Base-by-base conservation (phyloP, 2,888 invertebrate genomes). In the Cheilosia vernalis region DNA sequence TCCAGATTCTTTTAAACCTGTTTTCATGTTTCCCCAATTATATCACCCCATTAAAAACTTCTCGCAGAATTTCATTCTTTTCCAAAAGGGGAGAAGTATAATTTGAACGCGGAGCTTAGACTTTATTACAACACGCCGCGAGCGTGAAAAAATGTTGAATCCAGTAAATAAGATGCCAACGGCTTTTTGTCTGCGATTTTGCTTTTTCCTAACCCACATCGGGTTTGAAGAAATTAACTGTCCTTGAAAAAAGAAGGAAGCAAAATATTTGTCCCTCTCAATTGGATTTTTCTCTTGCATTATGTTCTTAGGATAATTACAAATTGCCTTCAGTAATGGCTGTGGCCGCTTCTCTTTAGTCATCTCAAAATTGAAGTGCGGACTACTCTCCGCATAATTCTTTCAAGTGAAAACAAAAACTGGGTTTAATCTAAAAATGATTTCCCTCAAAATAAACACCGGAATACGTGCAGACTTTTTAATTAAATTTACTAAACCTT, bases 21-120 rank as follows among this genome's bases (percentile, higher is more conserved):
- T 37, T 58, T 58, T 58, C 56, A 13, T 56, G 56, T 56, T 56
- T 56, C 19, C 55, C 58, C 40, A 40, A 58, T 58, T 58, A 58
- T 40, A 24, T 9, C 58, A 58, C 58, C 58, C 40, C 58, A 58
- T 58, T 40, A 40, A 40, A 58, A 58, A 40, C 19, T 56, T 37
- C 19, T 9, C 2, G 4, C 9, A 13, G 19, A 6, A 37, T 56
- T 19, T 19, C 4, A 37, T 56, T 56, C n/a, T 37, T 19, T 17
- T 17, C 17, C n/a, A 5, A 30, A 33, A 33, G 10, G 7, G 4
- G 19, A 19, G 19, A 13, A 30, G n/a, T n/a, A 33, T 19, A 33
- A 33, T 55, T 33, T 55, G 1, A 3, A 17, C 17, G 17, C 15
- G 30, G 15, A 30, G 17, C 30, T 24, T 7, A 15, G 24, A 51